Base-by-base conservation (phyloP, 1,140 invertebrate species). In the Spodoptera litura region DNA sequence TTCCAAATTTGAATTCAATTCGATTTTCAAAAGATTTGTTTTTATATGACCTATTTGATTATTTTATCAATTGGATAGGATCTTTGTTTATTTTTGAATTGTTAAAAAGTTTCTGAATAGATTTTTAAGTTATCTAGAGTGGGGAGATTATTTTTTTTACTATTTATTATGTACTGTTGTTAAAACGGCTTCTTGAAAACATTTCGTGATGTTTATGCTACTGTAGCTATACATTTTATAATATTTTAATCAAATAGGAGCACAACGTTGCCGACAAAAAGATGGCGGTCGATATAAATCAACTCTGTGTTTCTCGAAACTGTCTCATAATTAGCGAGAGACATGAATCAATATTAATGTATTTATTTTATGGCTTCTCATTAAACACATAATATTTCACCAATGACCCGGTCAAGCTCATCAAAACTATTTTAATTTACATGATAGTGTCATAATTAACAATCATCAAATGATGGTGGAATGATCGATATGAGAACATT, bases 1-100 rank as follows among this genome's bases (percentile, higher is more conserved):
- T 78, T 70, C 51, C 52, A 66, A 10, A 27, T 55, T n/a, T 70
- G 51, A 55, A 38, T 71, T 55, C n/a, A 27, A 52, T 35, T 35
- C 20, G 15, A 10, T 55, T 55, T 55, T 35, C 11, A 8, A 53
- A 31, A 27, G 20, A 11, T 53, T 53, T 70, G 52, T 31, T 49
- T 11, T 11, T n/a, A 6, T 70, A 4, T 53, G 6, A 1, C 38
- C 38, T 31, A 6, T 6, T 53, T 53, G 51, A 12, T 49, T 55
- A 27, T 2, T 10, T 55, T 13, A 38, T 59, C 35, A 25, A 10
- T 35, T 38, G n/a, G 49, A 44, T 8, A 64, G 38, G 3, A 44
- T 44, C 61, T 35, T 62, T 61, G 31, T 61, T 61, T 61, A 44
- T 44, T 44, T 44, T 44, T 44, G 38, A 2, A 44, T 44, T 44